These are phyloP conservation scores for Alces alces DNA, from an alignment of 2,113 vertebrate genomes.

Conservation along the genomic window DNA sequence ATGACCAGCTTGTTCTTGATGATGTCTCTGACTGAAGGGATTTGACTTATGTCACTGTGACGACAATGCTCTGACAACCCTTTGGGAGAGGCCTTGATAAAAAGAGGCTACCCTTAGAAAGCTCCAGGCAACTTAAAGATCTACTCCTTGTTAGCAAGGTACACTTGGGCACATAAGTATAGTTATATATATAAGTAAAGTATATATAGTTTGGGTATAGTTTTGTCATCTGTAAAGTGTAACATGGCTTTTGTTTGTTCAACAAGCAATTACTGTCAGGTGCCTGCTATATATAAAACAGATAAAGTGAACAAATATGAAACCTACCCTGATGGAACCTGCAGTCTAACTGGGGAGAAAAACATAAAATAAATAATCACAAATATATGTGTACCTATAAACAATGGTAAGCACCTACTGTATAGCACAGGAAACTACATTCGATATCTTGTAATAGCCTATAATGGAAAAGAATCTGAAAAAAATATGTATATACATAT, in stretches of 20 bases:
- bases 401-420: neutral
- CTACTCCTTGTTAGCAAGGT: neutral
- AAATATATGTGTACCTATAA: neutral
- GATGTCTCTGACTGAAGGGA: neutral
- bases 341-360: neutral
- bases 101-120: neutral
- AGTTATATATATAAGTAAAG: neutral
- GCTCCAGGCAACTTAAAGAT: neutral
- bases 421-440: neutral
- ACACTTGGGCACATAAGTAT: neutral
- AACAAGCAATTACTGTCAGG: neutral
- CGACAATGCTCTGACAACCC: neutral
- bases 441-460: neutral
- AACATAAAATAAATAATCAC: neutral
- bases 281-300: neutral
- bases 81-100: neutral
- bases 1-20: neutral
- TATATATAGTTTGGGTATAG: neutral
- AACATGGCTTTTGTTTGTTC: neutral
- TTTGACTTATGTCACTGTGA: neutral
- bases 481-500: neutral
- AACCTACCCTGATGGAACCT: neutral
- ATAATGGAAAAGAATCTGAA: neutral
- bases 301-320: neutral
- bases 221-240: neutral